Conservation (phyloP, 2,113 vertebrate species). For the Phoxinus phoxinus region DNA sequence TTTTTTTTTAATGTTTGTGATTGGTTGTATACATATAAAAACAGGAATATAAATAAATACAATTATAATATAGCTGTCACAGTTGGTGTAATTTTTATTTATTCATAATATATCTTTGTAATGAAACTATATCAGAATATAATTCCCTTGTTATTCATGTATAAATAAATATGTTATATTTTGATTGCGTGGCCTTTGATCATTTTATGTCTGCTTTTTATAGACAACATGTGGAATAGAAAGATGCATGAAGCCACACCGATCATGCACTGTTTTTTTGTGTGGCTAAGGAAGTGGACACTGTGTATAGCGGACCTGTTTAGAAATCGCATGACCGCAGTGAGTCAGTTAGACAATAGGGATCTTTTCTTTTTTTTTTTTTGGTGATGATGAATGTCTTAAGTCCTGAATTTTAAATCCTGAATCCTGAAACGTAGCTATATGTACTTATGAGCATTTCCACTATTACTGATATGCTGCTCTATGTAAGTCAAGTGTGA, state of each 20-base stretch:
- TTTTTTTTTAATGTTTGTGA: not conserved
- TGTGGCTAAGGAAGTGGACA: not conserved
- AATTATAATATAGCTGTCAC: not conserved
- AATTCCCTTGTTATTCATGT: not conserved
- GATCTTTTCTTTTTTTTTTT: too few species aligned
- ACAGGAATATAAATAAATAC: not conserved
- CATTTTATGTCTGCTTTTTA: not conserved
- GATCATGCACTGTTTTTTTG: not conserved
- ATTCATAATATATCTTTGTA: not conserved
- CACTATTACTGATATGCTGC: not conserved
- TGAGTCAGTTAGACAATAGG: conserved; percentile 4
- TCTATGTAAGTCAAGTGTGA: not conserved
- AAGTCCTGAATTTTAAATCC: not conserved
- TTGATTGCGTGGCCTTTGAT: not conserved
- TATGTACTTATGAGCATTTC: not conserved
- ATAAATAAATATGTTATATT: conserved; percentile 9
- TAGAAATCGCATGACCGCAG: not conserved
- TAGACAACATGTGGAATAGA: not conserved
- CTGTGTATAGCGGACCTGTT: not conserved
- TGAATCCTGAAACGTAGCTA: not conserved
- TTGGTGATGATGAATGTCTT: too few species aligned
- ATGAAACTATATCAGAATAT: not conserved
- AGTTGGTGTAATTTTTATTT: not conserved
- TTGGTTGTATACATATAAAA: not conserved
- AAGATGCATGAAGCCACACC: not conserved